phyloP scores from a whole-genome alignment of 2,113 vertebrate species.

The Sminthopsis crassicaudata region DNA sequence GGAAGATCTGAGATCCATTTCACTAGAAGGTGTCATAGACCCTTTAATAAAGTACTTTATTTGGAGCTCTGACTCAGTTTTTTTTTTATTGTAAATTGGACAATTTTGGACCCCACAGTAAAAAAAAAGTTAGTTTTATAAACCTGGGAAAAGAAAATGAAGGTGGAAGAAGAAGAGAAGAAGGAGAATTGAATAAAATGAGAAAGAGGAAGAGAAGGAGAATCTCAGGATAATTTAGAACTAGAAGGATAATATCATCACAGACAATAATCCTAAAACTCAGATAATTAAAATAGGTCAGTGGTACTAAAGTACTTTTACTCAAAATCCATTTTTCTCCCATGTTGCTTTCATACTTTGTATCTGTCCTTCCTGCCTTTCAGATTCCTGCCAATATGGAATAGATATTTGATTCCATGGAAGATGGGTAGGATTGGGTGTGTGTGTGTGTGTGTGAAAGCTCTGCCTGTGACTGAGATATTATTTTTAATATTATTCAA shows the following conservation, averaged over 20 bases:
- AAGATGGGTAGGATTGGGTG: neutral
- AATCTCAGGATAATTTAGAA: neutral
- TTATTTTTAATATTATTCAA: conserved; percentile 10
- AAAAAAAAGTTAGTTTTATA: neutral
- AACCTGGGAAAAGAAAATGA: neutral
- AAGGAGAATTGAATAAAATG: neutral
- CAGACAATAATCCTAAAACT: neutral
- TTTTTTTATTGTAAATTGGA: neutral
- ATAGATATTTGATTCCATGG: neutral
- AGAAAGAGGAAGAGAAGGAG: neutral
- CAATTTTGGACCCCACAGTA: neutral
- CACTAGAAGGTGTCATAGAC: neutral
- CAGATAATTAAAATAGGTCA: neutral
- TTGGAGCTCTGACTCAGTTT: neutral
- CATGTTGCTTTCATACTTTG: neutral
- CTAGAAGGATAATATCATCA: neutral
- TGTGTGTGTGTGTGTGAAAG: neutral
- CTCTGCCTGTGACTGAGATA: neutral
- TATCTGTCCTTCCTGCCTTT: neutral
- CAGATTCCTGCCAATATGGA: neutral
- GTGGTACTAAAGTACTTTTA: neutral
- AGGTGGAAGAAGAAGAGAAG: neutral
- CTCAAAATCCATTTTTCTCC: neutral
- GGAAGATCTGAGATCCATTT: neutral
- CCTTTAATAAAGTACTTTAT: neutral